phyloP scores from a whole-genome alignment of 2,888 invertebrate species.

The Microctonus brassicae region DNA sequence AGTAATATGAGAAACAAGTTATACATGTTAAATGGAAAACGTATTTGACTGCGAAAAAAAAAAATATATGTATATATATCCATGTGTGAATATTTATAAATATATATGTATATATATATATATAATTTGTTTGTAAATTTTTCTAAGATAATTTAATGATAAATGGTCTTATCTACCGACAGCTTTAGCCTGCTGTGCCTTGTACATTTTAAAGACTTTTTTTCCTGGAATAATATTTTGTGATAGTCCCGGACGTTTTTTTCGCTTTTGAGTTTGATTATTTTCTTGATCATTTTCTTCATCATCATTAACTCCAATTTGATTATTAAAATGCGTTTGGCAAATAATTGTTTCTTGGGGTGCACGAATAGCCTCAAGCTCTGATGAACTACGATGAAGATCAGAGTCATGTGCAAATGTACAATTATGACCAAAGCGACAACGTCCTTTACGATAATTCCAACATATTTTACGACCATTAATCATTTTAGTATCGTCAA shows the following conservation, averaged over 20 bases:
- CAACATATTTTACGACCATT: conserved; percentile 93
- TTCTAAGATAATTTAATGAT: conserved; percentile 3
- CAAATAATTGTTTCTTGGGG: conserved; percentile 68
- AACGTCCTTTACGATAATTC: conserved; percentile 92
- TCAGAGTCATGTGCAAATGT: conserved; percentile 93
- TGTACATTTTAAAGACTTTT: conserved; percentile 85
- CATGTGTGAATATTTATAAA: too few relatives aligned
- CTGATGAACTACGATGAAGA: conserved; percentile 76
- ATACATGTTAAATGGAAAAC: conserved; percentile 22
- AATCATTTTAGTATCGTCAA: conserved; percentile 81
- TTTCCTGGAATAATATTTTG: conserved; percentile 85
- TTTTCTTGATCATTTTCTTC: conserved; percentile 72
- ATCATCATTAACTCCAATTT: conserved; percentile 53
- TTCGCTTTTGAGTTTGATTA: conserved; percentile 71
- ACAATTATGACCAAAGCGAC: conserved; percentile 92
- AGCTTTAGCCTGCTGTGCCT: conserved; percentile 74
- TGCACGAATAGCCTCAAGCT: conserved; percentile 73
- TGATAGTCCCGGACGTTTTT: conserved; percentile 84
- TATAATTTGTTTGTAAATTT: neutral
- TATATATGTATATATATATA: too few relatives aligned
- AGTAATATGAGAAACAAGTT: neutral
- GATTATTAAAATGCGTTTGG: conserved; percentile 63
- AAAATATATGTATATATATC: too few relatives aligned
- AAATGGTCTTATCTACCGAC: conserved; percentile 59
- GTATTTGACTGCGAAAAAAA: neutral